These are phyloP conservation scores for Ericerus pela DNA, from an alignment of 1,140 invertebrate species.

Conservation along the genomic window DNA sequence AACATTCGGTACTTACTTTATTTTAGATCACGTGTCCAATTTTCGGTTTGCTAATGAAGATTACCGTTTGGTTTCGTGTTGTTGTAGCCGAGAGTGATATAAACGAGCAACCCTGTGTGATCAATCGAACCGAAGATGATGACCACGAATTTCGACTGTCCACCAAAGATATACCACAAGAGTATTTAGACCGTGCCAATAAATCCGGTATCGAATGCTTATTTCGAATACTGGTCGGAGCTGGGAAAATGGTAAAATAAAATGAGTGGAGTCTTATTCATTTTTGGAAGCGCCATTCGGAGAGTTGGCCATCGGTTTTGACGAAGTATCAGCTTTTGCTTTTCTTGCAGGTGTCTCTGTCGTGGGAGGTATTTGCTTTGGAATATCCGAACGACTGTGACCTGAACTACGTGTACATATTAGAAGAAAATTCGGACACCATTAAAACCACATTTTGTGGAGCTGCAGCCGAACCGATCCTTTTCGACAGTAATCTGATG, in stretches of 20 bases:
- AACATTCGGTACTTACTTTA: no score
- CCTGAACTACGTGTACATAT: slow-evolving; percentile 61
- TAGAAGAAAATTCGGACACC: slow-evolving; percentile 40
- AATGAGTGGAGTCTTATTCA: no score
- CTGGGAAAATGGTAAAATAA: not conserved
- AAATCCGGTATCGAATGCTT: not conserved
- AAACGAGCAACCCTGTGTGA: not conserved
- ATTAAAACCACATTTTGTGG: not conserved
- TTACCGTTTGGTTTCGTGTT: no score
- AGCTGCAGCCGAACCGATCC: not conserved
- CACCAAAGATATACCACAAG: not conserved
- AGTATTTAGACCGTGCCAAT: not conserved
- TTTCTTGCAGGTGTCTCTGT: slow-evolving; percentile 49
- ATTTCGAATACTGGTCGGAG: not conserved
- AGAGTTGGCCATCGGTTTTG: no score
- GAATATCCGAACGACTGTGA: slow-evolving; percentile 63
- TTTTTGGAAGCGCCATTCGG: no score
- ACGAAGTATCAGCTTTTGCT: no score
- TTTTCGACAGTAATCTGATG: not conserved
- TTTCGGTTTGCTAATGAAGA: no score
- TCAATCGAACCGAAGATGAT: not conserved
- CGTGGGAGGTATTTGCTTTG: slow-evolving; percentile 47
- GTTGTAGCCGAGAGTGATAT: no score
- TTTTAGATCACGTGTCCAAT: no score
- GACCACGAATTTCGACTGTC: not conserved